Base-by-base conservation (phyloP, 1,140 invertebrate species). In the Ceratosolen solmsi region DNA sequence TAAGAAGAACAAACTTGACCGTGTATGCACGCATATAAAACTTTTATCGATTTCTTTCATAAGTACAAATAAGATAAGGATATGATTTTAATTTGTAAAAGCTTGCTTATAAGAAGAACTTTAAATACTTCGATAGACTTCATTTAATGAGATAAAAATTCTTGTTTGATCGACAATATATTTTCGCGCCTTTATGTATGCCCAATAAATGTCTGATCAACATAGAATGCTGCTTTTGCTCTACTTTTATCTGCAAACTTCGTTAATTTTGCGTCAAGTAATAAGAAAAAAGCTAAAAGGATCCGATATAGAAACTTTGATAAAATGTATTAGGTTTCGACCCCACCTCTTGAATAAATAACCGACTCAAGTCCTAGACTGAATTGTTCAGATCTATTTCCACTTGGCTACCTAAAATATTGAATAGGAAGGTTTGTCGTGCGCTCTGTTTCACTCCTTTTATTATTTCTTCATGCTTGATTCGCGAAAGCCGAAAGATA, bases 321-420 rank as follows among this genome's bases (percentile, higher is more conserved):
- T 33, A 7, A 73, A 74, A 74, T 74, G 71, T 80, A 80, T 74
- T 74, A 80, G 70, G n/a, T 79, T 79, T 58, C 78, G 51, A 72
- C 78, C 54, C 68, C 36, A 27, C 68, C 68, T 74, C 30, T 54
- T 74, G 70, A 80, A 80, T 80, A 80, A 80, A 74, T 65, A 58
- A 80, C 56, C 56, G 1, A 54, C 27, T 74, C 46, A 33, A 65
- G 58, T 46, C 36, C 78, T 79, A 74, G 58, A 20, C 27, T 0
- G 71, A 74, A 63, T 65, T 65, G 56, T 74, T 76, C 60, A 56
- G 41, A 76, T 82, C 63, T 82, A 82, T 82, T 82, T 82, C 54
- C 63, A 60, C 80, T 76, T 63, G 7, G 27, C 20, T 30, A 11
- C 33, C 33, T 82, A 33, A 82, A 82, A 70, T 82, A 76, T 82